phyloP scores from a whole-genome alignment of 2,113 vertebrate genomes.

The Gadus macrocephalus region DNA sequence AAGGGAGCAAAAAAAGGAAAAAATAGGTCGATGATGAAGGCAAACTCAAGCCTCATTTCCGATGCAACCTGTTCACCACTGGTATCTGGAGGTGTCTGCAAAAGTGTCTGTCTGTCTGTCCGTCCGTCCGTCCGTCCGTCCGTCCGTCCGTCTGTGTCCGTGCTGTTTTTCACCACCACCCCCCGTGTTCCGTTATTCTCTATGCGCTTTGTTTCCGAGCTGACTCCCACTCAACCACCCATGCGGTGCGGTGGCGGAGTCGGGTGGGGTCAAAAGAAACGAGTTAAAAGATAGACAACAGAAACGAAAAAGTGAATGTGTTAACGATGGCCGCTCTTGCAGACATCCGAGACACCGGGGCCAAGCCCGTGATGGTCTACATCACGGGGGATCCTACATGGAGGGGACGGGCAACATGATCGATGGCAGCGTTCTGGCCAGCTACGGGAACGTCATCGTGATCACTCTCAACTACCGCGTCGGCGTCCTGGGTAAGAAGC shows the following conservation, averaged over 20 bases:
- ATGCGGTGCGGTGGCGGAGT: constrained; percentile 3
- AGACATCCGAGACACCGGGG: constrained; percentile 98
- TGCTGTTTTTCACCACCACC: constrained; percentile 2
- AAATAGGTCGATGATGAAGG: background rate
- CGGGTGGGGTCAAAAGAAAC: no score
- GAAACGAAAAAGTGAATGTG: constrained; percentile 65
- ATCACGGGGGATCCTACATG: constrained; percentile 99
- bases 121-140: constrained; percentile 24
- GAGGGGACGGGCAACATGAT: constrained; percentile 99
- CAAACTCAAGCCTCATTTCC: no score
- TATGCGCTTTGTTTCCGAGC: constrained; percentile 49
- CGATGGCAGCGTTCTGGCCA: constrained; percentile 96
- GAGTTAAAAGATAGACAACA: no score
- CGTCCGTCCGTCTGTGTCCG: constrained; percentile 10
- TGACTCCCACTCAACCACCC: constrained; percentile 33
- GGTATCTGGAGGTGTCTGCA: constrained; percentile 73
- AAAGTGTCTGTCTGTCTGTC: constrained; percentile 45
- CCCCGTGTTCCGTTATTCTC: constrained; percentile 20
- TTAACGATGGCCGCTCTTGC: constrained; percentile 82
- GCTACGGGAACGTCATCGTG: constrained; percentile 98
- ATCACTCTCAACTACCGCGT: constrained; percentile 99
- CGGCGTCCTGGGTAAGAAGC: constrained; percentile 89
- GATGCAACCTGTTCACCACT: constrained; percentile 40
- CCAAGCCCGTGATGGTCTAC: constrained; percentile 99
- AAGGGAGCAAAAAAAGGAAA: constrained; percentile 30